Evolutionary conservation across 2,888 invertebrate genomes (phyloP).

Genomic region (Synergus japonicus): DNA sequence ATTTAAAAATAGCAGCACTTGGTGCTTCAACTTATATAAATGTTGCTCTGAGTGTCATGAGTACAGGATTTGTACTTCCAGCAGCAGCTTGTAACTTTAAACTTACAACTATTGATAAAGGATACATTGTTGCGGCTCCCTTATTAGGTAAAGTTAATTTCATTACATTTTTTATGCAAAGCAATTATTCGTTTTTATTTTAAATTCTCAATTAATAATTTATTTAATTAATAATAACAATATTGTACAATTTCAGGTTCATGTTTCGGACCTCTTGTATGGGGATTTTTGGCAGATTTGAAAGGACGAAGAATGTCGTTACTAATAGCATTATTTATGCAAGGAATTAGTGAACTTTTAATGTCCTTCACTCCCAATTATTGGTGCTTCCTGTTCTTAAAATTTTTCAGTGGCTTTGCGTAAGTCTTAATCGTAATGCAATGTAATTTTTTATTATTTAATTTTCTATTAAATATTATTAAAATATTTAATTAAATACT

Average conservation of each 20-base stretch:
- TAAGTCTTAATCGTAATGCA: no score
- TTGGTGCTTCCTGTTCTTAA: conserved; percentile 81
- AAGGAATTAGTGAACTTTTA: conserved; percentile 80
- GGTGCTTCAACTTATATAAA: conserved; percentile 90
- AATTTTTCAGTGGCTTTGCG: conserved; percentile 83
- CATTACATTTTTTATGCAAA: no score
- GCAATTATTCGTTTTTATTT: no score
- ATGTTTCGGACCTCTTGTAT: conserved; percentile 85
- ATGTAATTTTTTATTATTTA: neutral
- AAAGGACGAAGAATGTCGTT: conserved; percentile 83
- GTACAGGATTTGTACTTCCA: conserved; percentile 89
- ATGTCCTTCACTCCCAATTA: conserved; percentile 81
- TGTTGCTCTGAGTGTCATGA: conserved; percentile 89
- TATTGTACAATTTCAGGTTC: conserved; percentile 78
- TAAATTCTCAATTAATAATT: neutral
- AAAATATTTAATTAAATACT: conserved; percentile 43
- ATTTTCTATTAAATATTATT: neutral
- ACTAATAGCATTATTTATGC: conserved; percentile 81
- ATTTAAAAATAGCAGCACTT: conserved; percentile 85
- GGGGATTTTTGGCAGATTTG: conserved; percentile 85
- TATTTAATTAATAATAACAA: no score
- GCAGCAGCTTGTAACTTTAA: conserved; percentile 90
- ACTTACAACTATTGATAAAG: conserved; percentile 88
- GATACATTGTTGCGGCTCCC: conserved; percentile 87
- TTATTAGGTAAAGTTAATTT: conserved; percentile 81